These are phyloP conservation scores for Hemaris fuciformis DNA, from an alignment of 2,888 invertebrate species.

Conservation along the genomic window DNA sequence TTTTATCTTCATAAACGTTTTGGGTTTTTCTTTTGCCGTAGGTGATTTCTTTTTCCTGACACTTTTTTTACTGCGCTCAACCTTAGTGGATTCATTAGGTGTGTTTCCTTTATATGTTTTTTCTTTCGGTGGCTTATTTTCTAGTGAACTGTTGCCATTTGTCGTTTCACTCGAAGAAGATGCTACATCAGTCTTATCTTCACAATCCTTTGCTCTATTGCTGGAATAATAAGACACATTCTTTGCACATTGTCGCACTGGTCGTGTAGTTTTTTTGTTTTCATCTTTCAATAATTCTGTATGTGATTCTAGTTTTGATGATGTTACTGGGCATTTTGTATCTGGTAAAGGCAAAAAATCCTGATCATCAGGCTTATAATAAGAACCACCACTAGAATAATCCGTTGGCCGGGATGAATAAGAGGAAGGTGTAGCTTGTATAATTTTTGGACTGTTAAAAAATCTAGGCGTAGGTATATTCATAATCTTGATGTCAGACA, in stretches of 20 bases:
- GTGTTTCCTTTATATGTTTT: constrained; percentile 36
- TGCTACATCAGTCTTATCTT: constrained; percentile 38
- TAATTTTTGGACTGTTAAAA: constrained; percentile 66
- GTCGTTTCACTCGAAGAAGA: constrained; percentile 45
- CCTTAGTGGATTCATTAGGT: constrained; percentile 31
- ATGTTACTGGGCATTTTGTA: constrained; percentile 44
- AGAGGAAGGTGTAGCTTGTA: constrained; percentile 64
- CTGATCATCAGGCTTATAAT: constrained; percentile 84
- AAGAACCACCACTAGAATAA: constrained; percentile 83
- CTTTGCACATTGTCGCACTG: constrained; percentile 68
- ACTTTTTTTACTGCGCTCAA: constrained; percentile 34
- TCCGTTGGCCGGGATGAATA: constrained; percentile 78
- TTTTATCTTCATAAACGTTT: constrained; percentile 67
- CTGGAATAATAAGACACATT: constrained; percentile 68
- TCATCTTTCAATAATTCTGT: constrained; percentile 28
- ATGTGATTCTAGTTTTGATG: constrained; percentile 36
- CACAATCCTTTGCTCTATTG: constrained; percentile 38
- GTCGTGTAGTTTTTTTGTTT: constrained; percentile 46
- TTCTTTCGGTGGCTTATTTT: constrained; percentile 31
- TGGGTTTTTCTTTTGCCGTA: constrained; percentile 49
- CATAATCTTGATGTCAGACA: constrained; percentile 80
- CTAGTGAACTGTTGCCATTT: constrained; percentile 38
- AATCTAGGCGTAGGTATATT: constrained; percentile 81
- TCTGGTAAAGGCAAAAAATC: constrained; percentile 66
- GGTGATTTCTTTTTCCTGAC: constrained; percentile 54